These are phyloP conservation scores for Canis aureus DNA, from an alignment of 2,113 vertebrate genomes.

Conservation along the genomic window DNA sequence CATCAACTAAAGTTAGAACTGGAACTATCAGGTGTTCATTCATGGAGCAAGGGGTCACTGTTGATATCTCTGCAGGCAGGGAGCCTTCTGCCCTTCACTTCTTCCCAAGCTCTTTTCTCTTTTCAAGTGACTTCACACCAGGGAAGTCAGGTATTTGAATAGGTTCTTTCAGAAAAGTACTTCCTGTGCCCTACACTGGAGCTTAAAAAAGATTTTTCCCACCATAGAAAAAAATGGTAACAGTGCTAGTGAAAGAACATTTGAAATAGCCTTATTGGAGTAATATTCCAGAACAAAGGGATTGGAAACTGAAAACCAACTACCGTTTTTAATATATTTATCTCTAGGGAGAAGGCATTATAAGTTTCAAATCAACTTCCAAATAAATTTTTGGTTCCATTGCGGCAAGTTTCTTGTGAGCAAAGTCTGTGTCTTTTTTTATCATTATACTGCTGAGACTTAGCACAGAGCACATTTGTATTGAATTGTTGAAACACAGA, in stretches of 20 bases:
- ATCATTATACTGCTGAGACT: background rate
- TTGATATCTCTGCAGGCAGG: background rate
- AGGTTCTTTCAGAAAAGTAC: background rate
- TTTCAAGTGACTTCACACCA: background rate
- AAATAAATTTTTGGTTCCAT: background rate
- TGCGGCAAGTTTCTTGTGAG: background rate
- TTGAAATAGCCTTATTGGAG: background rate
- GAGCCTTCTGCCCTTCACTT: background rate
- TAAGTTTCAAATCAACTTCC: background rate
- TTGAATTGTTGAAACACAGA: background rate
- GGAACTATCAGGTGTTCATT: background rate
- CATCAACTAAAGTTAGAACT: background rate
- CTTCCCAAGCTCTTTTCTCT: rapidly evolving
- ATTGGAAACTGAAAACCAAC: background rate
- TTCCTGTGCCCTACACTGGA: background rate
- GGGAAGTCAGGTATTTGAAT: background rate
- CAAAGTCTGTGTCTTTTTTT: background rate
- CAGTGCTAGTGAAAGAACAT: background rate
- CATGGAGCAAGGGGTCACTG: background rate
- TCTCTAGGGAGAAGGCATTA: background rate
- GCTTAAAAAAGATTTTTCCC: background rate
- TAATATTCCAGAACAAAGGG: background rate
- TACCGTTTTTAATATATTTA: background rate
- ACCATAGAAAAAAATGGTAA: background rate
- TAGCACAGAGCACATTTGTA: background rate